phyloP scores from a whole-genome alignment of 2,888 invertebrate genomes.

The Microplitis manilae region DNA sequence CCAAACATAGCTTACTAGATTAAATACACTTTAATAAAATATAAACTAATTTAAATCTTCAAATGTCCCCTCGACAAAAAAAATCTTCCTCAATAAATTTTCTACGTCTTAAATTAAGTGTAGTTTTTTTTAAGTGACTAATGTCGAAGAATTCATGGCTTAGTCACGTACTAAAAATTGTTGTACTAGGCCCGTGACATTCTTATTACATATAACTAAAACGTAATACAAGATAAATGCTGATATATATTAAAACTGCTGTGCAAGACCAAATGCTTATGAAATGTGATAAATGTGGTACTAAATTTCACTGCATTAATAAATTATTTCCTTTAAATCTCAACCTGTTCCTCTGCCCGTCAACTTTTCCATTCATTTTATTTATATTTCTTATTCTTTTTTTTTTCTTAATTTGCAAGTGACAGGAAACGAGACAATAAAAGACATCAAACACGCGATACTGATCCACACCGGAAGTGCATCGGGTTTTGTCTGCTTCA shows the following conservation, averaged over 20 bases:
- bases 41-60: no score
- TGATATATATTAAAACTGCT: background rate
- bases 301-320: slow-evolving; percentile 10
- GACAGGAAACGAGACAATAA: no score
- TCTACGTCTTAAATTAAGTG: no score
- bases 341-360: no score
- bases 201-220: background rate
- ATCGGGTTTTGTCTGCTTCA: background rate
- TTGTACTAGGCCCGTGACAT: background rate
- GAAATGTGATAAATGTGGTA: background rate
- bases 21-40: no score
- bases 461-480: background rate
- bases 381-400: no score
- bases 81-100: no score
- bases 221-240: background rate
- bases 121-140: no score
- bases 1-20: no score
- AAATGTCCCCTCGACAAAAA: no score
- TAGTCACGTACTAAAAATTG: background rate
- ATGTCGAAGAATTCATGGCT: background rate
- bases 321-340: background rate
- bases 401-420: no score
- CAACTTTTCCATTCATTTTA: no score
- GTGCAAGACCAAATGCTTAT: background rate
- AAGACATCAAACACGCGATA: background rate